phyloP scores from a whole-genome alignment of 2,797 vertebrate genomes.

The Rousettus madagascariensis region DNA sequence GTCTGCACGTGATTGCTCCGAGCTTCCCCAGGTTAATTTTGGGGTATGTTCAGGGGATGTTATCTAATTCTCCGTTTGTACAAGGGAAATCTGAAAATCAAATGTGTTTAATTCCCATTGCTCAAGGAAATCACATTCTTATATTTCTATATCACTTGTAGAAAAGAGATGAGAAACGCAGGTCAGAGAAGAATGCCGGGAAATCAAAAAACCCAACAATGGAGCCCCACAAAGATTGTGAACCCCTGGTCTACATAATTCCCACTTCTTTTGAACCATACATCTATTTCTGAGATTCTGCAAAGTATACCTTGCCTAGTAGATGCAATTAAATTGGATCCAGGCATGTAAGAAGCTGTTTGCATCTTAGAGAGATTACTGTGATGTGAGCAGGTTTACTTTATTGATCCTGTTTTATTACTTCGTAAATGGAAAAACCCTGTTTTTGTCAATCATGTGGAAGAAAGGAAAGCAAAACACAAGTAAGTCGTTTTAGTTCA shows the following conservation, averaged over 20 bases:
- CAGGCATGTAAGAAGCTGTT: not conserved
- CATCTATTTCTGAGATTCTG: conserved; percentile 13
- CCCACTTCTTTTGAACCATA: not conserved
- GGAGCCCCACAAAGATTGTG: not conserved
- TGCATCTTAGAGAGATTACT: not conserved
- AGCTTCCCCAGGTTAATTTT: not conserved
- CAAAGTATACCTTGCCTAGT: not conserved
- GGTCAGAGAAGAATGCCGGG: not conserved
- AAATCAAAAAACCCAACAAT: not conserved
- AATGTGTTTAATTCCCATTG: not conserved
- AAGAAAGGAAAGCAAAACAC: not conserved
- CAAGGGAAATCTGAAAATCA: not conserved
- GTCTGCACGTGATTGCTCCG: not conserved
- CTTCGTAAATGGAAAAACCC: conserved; percentile 44
- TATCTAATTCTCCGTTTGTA: not conserved
- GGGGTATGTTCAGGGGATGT: not conserved
- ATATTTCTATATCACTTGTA: not conserved
- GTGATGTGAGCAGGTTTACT: conserved; percentile 10
- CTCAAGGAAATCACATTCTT: not conserved
- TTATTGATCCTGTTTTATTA: conserved; percentile 72
- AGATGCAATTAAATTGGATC: conserved; percentile 41
- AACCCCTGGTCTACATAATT: not conserved
- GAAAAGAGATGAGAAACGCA: not conserved
- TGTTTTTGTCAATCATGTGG: conserved; percentile 65
- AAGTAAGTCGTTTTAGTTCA: not conserved